These are phyloP conservation scores for Erythrolamprus reginae DNA, from an alignment of 2,113 vertebrate species.

Conservation along the genomic window DNA sequence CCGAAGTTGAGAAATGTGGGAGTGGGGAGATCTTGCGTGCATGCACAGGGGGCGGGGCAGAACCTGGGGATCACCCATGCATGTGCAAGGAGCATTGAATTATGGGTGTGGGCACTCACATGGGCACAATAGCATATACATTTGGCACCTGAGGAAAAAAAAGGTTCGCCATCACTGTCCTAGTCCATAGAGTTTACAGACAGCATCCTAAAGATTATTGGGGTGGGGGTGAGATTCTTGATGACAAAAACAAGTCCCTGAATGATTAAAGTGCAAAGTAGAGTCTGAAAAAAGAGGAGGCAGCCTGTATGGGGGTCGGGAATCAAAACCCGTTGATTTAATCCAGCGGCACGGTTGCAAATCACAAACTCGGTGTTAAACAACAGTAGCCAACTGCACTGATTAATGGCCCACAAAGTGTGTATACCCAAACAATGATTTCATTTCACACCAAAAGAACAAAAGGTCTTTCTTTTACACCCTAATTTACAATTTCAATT, in stretches of 20 bases:
- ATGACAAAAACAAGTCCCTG: conserved; percentile 10
- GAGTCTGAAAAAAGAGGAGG: not conserved
- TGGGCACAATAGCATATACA: too few relatives aligned
- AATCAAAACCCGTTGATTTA: conserved; percentile 49
- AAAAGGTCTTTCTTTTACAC: conserved; percentile 46
- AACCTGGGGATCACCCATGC: too few relatives aligned
- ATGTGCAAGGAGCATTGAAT: too few relatives aligned
- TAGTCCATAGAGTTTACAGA: not conserved
- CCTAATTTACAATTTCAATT: conserved; percentile 59
- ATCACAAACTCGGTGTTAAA: conserved; percentile 52
- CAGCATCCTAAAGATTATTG: not conserved
- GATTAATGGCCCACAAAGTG: conserved; percentile 53
- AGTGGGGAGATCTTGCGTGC: too few relatives aligned
- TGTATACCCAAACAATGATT: conserved; percentile 61
- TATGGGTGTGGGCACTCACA: too few relatives aligned
- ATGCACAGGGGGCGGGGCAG: too few relatives aligned
- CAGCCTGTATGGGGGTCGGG: not conserved
- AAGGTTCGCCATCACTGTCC: too few relatives aligned
- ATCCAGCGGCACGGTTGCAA: conserved; percentile 38
- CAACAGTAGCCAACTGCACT: conserved; percentile 56
- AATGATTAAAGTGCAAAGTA: not conserved
- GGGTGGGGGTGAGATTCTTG: not conserved
- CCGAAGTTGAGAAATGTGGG: too few relatives aligned
- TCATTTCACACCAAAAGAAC: conserved; percentile 57
- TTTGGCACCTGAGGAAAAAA: too few relatives aligned